Base-by-base conservation (phyloP, 2,888 invertebrate species). In the Abscondita cerata region DNA sequence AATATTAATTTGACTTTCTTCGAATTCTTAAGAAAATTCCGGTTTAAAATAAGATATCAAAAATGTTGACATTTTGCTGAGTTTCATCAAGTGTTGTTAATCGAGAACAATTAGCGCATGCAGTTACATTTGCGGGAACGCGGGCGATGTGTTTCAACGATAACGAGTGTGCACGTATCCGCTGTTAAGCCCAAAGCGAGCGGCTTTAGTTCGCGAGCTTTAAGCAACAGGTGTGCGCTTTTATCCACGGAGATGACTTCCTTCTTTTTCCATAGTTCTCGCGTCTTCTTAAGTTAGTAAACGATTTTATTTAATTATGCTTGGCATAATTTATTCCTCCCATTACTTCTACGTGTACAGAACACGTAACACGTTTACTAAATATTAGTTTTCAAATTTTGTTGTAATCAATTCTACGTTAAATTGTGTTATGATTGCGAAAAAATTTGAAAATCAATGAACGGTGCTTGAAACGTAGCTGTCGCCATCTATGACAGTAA, bases 141-240 rank as follows among this genome's bases (percentile, higher is more conserved):
- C 51, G 55, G 55, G 52, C 52, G 63, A 64, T 59, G 55, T 62
- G 58, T 60, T 63, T 65, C 64, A 67, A 66, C 67, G 66, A 69
- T 64, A 69, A 64, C 66, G 65, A 67, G 60, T 60, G 65, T 62
- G 68, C 64, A 66, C 62, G 71, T 72, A 71, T 72, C 68, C 70
- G 69, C 66, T 68, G 70, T 69, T 71, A 69, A 66, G 65, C 70
- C 68, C 67, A 70, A 69, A 70, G 66, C 64, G 66, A 68, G 67
- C 62, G 64, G 64, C 62, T 68, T 68, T 67, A 68, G 67, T 58
- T 55, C 53, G 67, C 68, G 68, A 67, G 68, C 59, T 40, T 58
- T 62, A 59, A 61, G 66, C 65, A 55, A 64, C 62, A 61, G 61
- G 66, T 62, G 64, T 60, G 64, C 61, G 64, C 64, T 62, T 55